A percentile compares a stretch with the other conserved stretches of the same genome.
phyloP scores from a whole-genome alignment of 2,797 vertebrate species.

The Pangasius mekongensis region DNA sequence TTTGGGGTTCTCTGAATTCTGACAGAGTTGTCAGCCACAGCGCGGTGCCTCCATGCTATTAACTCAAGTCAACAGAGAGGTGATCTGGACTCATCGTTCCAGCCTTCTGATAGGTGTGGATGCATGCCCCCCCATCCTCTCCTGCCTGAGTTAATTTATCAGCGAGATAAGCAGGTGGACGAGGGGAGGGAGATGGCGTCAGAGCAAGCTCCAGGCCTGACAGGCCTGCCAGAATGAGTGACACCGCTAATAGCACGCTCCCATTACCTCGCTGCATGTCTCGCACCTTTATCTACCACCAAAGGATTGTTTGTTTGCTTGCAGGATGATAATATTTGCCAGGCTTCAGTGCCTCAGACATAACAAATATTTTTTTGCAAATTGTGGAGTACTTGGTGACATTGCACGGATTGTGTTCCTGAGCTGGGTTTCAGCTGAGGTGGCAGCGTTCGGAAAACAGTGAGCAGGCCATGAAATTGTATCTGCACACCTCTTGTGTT shows the following conservation, averaged over 20 bases:
- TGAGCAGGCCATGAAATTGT: constrained; percentile 27
- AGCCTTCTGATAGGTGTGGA: constrained; percentile 64
- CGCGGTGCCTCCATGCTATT: constrained; percentile 73
- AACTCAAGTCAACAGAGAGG: constrained; percentile 79
- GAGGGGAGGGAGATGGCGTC: constrained; percentile 74
- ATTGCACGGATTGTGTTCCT: constrained; percentile 45
- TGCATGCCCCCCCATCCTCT: constrained; percentile 65
- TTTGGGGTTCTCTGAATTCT: constrained; percentile 68
- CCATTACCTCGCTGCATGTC: constrained; percentile 80
- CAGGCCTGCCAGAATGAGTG: constrained; percentile 83
- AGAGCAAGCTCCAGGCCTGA: constrained; percentile 77
- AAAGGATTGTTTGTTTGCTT: constrained; percentile 82
- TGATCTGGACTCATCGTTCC: constrained; percentile 67
- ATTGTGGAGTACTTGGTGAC: constrained; percentile 67
- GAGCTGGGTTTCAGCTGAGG: constrained; percentile 26
- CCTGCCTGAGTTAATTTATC: constrained; percentile 82
- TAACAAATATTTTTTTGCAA: constrained; percentile 76
- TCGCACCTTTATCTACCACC: constrained; percentile 79
- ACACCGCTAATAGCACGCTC: constrained; percentile 84
- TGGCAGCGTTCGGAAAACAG: constrained; percentile 5
- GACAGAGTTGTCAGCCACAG: constrained; percentile 65
- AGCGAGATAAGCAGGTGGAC: constrained; percentile 81
- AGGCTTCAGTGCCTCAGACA: constrained; percentile 70
- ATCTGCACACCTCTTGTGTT: constrained; percentile 8
- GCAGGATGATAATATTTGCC: constrained; percentile 81